Evolutionary conservation across 2,797 vertebrate genomes (phyloP).

Genomic region (Argya squamiceps): DNA sequence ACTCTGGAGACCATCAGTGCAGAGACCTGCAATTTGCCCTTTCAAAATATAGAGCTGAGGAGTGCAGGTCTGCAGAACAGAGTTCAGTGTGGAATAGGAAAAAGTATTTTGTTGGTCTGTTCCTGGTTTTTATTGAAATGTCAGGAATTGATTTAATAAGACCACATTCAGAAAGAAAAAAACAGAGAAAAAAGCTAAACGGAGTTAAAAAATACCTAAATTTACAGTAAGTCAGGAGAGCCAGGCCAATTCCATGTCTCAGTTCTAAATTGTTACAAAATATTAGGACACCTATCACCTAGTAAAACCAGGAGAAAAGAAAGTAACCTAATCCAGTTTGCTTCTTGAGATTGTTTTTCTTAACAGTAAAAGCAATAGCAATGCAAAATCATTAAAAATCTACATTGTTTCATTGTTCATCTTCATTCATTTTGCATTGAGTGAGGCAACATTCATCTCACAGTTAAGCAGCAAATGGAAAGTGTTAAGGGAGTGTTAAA

Average conservation of each 20-base stretch:
- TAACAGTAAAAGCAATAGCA: not conserved
- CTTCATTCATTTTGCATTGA: too few species aligned
- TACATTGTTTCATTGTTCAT: rapidly evolving
- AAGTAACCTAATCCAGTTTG: not conserved
- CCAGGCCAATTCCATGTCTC: not conserved
- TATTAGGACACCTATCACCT: not conserved
- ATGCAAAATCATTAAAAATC: not conserved
- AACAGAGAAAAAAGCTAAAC: not conserved
- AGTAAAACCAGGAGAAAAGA: not conserved
- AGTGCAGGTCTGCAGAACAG: not conserved
- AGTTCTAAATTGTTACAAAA: not conserved
- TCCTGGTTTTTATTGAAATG: not conserved
- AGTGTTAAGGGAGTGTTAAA: not conserved
- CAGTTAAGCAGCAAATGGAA: not conserved
- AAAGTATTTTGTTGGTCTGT: not conserved
- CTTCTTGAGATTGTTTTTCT: not conserved
- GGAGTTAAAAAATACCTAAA: not conserved
- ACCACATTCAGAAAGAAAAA: not conserved
- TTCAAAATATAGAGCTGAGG: not conserved
- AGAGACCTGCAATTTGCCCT: not conserved
- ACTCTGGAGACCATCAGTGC: not conserved
- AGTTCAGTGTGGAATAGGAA: not conserved
- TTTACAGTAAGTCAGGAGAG: not conserved
- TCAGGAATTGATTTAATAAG: not conserved
- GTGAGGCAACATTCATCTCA: not conserved